Base-by-base conservation (phyloP, 2,113 vertebrate species). In the Odontesthes bonariensis region DNA sequence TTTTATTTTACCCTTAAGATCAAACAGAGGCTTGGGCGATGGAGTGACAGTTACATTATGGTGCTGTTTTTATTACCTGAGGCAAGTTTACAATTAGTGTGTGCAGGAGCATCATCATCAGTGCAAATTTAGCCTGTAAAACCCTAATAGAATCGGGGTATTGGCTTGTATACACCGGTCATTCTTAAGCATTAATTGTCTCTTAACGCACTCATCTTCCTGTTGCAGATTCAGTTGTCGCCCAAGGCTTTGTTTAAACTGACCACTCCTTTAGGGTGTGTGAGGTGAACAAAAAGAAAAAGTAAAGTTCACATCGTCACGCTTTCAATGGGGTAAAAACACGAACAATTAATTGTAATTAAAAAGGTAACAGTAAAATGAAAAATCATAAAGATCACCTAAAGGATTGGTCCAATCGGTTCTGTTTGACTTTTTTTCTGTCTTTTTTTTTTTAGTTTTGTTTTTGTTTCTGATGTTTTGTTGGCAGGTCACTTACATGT, bases 1-100 rank as follows among this genome's bases (percentile, higher is more conserved):
- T 99, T 99, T 99, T 99, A 99, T 98, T 99, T 99, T 99, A 98
- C 96, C 94, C 97, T 98, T 98, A 96, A 97, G 95, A 96, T 92
- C 90, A 95, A 96, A 96, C 96, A 82, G 94, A 98, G 97, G 93
- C 96, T 99, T 95, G 95, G 95, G 95, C 95, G 97, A 98, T 85
- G 74, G 56, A 85, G 70, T 85, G 66, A 77, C 78, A 74, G 88
- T 64, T 92, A 89, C 88, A 69, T 42, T 53, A 57, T 77, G 68
- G 82, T 64, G 53, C 69, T 83, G 75, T 54, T 55, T 22, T 65
- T 17, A 38, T 54, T 40, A 35, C n/a, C 20, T 47, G 27, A 4
- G 33, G 17, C 4, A 56, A 5, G n/a, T 56, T 73, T 83, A 23
- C 42, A 32, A 75, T 70, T 65, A 32, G 49, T 42, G 47, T 67